A percentile compares a stretch with the other conserved stretches of the same genome.
phyloP scores from a whole-genome alignment of 2,888 invertebrate genomes.

The Auanema sp. region DNA sequence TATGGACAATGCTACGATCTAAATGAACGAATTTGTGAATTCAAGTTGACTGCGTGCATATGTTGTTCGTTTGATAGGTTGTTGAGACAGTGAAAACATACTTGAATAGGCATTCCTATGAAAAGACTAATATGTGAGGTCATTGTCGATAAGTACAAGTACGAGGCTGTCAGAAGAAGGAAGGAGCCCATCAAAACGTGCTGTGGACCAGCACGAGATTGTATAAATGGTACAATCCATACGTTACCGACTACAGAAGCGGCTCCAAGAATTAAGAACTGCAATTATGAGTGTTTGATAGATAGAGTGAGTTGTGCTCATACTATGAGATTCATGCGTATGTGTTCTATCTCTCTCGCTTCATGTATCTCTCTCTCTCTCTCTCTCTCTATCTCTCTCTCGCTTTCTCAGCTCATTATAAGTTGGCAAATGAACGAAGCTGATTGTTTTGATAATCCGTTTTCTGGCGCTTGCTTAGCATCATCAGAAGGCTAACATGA shows the following conservation, averaged over 20 bases:
- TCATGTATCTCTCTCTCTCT: too few relatives aligned
- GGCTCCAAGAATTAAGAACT: constrained; percentile 45
- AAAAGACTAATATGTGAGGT: constrained; percentile 34
- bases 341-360: too few relatives aligned
- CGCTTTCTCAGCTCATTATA: too few relatives aligned
- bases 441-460: too few relatives aligned
- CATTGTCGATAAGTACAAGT: constrained; percentile 40
- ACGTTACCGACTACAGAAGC: constrained; percentile 47
- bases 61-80: background rate
- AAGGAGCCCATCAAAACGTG: constrained; percentile 41
- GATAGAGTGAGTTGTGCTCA: too few relatives aligned
- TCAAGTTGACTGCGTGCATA: constrained; percentile 9
- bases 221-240: constrained; percentile 48
- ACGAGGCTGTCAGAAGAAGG: constrained; percentile 34
- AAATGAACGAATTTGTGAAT: constrained; percentile 1
- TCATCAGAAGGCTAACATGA: background rate
- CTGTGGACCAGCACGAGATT: constrained; percentile 40
- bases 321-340: too few relatives aligned
- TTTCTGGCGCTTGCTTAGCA: too few relatives aligned
- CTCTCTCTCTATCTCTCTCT: too few relatives aligned
- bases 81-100: constrained; percentile 22
- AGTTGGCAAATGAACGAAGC: too few relatives aligned
- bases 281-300: too few relatives aligned
- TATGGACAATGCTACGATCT: constrained; percentile 53
- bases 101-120: constrained; percentile 55